These are phyloP conservation scores for Zaprionus capensis DNA, from an alignment of 1,140 invertebrate species.

Conservation along the genomic window DNA sequence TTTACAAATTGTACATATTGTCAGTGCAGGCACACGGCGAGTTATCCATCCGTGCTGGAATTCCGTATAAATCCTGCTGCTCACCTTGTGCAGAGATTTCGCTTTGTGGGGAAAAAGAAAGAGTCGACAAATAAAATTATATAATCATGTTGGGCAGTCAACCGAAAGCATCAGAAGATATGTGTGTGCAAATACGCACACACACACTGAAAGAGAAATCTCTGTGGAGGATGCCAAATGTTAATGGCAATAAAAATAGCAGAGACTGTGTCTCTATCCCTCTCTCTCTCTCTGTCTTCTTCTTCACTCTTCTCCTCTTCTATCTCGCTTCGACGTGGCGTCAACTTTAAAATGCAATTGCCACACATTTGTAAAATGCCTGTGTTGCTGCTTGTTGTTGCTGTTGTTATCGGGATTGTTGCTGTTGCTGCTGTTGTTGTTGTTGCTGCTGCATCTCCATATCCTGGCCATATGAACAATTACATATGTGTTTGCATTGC, in stretches of 20 bases:
- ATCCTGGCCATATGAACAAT: slow-evolving; percentile 62
- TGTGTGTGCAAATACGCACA: neutral
- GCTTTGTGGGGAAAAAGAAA: slow-evolving; percentile 6
- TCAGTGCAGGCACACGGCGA: neutral
- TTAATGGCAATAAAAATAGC: slow-evolving; percentile 48
- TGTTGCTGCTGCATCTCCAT: slow-evolving; percentile 54
- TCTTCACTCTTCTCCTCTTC: neutral
- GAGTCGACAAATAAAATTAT: slow-evolving; percentile 33
- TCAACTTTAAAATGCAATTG: slow-evolving; percentile 55
- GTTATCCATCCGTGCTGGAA: neutral
- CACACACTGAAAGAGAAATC: neutral
- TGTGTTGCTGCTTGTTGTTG: slow-evolving; percentile 15
- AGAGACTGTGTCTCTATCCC: neutral
- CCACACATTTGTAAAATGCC: slow-evolving; percentile 55
- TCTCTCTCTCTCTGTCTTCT: neutral
- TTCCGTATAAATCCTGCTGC: neutral
- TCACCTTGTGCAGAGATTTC: neutral
- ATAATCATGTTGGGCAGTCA: slow-evolving; percentile 50
- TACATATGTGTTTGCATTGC: slow-evolving; percentile 63
- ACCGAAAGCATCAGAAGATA: slow-evolving; percentile 33
- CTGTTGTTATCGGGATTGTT: slow-evolving; percentile 2
- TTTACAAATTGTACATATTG: neutral
- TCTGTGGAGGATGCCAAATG: slow-evolving; percentile 36
- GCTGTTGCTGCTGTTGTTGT: slow-evolving; percentile 18
- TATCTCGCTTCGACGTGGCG: slow-evolving; percentile 22